Evolutionary conservation across 2,797 vertebrate species (phyloP).

Genomic region (Carduelis carduelis): DNA sequence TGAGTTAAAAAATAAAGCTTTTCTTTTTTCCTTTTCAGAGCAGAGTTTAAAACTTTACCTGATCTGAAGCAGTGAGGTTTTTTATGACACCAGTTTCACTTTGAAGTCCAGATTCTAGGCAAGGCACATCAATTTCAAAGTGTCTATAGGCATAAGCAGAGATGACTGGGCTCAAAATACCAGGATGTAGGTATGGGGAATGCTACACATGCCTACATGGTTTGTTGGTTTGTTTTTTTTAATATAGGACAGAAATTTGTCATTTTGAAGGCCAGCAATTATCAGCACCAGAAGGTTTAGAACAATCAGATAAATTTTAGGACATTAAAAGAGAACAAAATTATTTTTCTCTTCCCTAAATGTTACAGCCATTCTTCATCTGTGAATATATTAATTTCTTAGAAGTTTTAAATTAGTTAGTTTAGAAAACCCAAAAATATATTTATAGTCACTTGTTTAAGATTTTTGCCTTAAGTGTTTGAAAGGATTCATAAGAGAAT

Average conservation of each 20-base stretch:
- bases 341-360: not conserved
- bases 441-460: not conserved
- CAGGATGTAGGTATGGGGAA: not conserved
- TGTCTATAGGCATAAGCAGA: not conserved
- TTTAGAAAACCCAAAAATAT: not conserved
- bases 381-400: not conserved
- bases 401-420: not conserved
- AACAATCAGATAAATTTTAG: not conserved
- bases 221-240: not conserved
- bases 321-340: not conserved
- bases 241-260: not conserved
- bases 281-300: not conserved
- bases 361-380: not conserved
- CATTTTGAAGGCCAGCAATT: not conserved
- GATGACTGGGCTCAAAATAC: not conserved
- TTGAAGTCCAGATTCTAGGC: conserved; percentile 63
- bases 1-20: conserved; percentile 48
- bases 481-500: not conserved
- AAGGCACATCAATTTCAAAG: conserved; percentile 54
- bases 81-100: conserved; percentile 49
- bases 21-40: not conserved
- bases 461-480: not conserved
- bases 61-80: conserved; percentile 32
- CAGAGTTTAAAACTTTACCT: conserved; percentile 59
- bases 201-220: not conserved